Evolutionary conservation across 53 echinoderm and acorn worm genomes (phyloP), one percentile per base, ranked within the genome.

Genomic region (Holothuria scabra): DNA sequence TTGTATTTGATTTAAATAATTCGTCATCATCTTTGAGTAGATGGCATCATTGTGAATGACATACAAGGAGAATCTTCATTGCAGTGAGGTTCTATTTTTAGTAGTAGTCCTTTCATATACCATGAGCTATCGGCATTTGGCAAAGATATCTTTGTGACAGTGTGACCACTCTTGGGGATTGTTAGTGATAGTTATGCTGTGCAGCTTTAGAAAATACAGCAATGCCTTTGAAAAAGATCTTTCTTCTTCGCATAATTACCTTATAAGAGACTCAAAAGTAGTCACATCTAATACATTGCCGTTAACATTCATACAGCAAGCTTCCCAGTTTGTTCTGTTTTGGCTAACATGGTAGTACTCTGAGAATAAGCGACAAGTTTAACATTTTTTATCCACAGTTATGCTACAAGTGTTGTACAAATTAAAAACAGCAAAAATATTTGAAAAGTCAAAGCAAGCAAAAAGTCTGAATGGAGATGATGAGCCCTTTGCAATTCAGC

Each of bases 361-460:
- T 35, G 35, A 35, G 6, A 60, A 25, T 5, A n/a, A 35, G 35
- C 6, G 35, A 35, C 37, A 4, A 13, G 32, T 70, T 65, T 70
- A n/a, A 10, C 10, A 5, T 81, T 12, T 52, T 52, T 52, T 0
- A 12, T 52, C 52, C 52, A 56, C 75, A 97, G 97, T 97, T 19
- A 93, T 92, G 88, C 92, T 97, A 31, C 97, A 97, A 89, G 94
- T 97, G 12, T 90, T 97, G 59, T 94, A 97, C 87, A 97, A 97
- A 81, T 84, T 97, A 32, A 97, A 97, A 85, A 97, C 97, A 4
- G 91, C 97, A 49, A 97, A 97, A 78, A 92, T 97, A n/a, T 97
- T 97, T 87, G 97, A 97, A 83, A 97, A 90, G 83, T 87, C 90
- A 55, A 95, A 95, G 76, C 93, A 95, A 57, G 92, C 90, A 49